Base-by-base conservation (phyloP, 2,888 invertebrate genomes). In the Salticus scenicus region DNA sequence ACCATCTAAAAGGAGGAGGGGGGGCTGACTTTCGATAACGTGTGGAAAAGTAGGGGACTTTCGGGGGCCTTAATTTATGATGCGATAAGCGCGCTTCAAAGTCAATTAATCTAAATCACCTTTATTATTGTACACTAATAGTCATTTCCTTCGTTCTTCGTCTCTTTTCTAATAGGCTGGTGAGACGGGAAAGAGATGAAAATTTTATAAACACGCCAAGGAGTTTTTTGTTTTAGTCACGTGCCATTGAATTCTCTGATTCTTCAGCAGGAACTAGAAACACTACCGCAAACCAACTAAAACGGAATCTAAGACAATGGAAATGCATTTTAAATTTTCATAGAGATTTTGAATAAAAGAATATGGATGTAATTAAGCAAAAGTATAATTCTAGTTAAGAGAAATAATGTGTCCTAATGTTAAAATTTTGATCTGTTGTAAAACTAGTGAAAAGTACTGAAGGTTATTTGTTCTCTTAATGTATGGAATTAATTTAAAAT, bases 111-210 rank as follows among this genome's bases (percentile, higher is more conserved):
- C 84, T 85, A 85, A 85, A 85, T 85, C 84, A 85, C 84, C 79
- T 85, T 85, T 85, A 85, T 85, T 85, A 85, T 84, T 79, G 84
- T 85, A 79, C 84, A 79, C 84, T 85, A 85, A 85, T 85, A 85
- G 84, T 85, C 84, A 79, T 73, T 85, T 85, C 84, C 84, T 79
- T 51, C 51, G 33, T 47, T 30, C 31, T 20, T 42, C 63, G 57
- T 82, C 72, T 30, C 72, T 77, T 73, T 78, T 73, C 77, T 84
- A 77, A 84, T 84, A 78, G 83, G 73, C 57, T 69, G 66, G 51
- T 28, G 20, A 51, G 47, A 47, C n/a, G 14, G 66, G 66, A 24
- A 67, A 33, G 30, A 51, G 24, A 67, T 14, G 67, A 57, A 57
- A 57, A 57, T 5, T 57, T 20, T 17, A 57, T 12, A 57, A 24